Evolutionary conservation across 35 echinoderm and acorn worm species (phyloP).

Genomic region (Apostichopus parvimensis): DNA sequence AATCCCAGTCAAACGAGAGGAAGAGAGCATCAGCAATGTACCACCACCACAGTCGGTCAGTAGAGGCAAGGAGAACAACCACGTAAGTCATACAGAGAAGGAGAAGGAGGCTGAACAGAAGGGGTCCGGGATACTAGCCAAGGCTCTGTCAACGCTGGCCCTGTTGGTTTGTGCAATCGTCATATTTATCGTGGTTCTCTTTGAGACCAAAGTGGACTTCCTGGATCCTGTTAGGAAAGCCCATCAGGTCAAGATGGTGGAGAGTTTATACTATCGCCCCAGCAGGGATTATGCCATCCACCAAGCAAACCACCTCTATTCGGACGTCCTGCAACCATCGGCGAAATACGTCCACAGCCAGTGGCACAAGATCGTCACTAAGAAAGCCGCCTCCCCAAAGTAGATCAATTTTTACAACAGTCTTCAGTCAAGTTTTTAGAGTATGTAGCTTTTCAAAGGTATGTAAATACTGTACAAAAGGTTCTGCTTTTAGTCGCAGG

Average conservation of each 20-base stretch:
- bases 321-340: constrained; percentile 41
- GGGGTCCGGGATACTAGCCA: neutral
- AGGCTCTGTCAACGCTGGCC: constrained; percentile 17
- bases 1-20: neutral
- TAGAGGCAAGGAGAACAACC: constrained; percentile 14
- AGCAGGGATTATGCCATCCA: constrained; percentile 15
- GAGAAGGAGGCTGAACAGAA: neutral
- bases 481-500: neutral
- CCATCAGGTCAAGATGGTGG: constrained; percentile 27
- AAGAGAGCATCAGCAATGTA: neutral
- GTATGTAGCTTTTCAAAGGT: no score
- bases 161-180: constrained; percentile 41
- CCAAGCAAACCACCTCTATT: constrained; percentile 33
- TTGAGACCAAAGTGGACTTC: constrained; percentile 32
- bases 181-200: constrained; percentile 28
- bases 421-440: neutral
- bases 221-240: constrained; percentile 35
- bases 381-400: constrained; percentile 24
- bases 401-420: neutral
- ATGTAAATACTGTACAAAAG: constrained; percentile 10
- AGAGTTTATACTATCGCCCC: constrained; percentile 43
- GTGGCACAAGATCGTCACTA: constrained; percentile 44
- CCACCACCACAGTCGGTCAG: neutral
- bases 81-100: constrained; percentile 9
- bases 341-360: constrained; percentile 48